A percentile compares a stretch with the other conserved stretches of the same genome.
phyloP scores from a whole-genome alignment of 1,140 invertebrate genomes.

The Rhizoglyphus robini region DNA sequence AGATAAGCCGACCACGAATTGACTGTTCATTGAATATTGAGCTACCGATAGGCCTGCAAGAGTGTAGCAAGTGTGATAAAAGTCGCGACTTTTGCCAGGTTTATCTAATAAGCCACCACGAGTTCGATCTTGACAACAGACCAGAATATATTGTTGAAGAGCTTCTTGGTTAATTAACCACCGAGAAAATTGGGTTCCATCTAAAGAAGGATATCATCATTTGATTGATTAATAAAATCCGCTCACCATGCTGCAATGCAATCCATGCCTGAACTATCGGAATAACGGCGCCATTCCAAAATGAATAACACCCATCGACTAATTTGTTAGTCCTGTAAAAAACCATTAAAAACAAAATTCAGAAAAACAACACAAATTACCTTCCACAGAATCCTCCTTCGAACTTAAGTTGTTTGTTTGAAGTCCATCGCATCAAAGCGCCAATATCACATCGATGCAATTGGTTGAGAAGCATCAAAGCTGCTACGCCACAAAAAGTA shows the following conservation, averaged over 20 bases:
- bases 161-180: constrained; percentile 69
- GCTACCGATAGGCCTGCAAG: constrained; percentile 85
- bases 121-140: constrained; percentile 71
- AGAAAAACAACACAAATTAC: background rate
- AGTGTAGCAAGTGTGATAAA: constrained; percentile 93
- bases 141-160: constrained; percentile 82
- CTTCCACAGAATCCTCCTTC: constrained; percentile 46
- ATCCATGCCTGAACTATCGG: constrained; percentile 53
- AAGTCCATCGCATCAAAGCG: constrained; percentile 46
- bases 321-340: constrained; percentile 80
- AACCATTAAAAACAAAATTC: constrained; percentile 19
- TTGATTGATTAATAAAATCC: too few relatives aligned
- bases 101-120: constrained; percentile 89
- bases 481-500: constrained; percentile 86
- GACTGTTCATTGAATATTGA: constrained; percentile 52
- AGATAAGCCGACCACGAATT: constrained; percentile 43
- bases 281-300: constrained; percentile 90
- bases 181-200: constrained; percentile 27
- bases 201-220: background rate
- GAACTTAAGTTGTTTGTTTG: constrained; percentile 34
- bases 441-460: constrained; percentile 63
- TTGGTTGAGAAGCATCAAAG: constrained; percentile 63
- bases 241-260: background rate
- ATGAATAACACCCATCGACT: constrained; percentile 96
- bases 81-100: constrained; percentile 72